Conservation (phyloP, 2,888 invertebrate genomes). For the Epirrhoe alternata region DNA sequence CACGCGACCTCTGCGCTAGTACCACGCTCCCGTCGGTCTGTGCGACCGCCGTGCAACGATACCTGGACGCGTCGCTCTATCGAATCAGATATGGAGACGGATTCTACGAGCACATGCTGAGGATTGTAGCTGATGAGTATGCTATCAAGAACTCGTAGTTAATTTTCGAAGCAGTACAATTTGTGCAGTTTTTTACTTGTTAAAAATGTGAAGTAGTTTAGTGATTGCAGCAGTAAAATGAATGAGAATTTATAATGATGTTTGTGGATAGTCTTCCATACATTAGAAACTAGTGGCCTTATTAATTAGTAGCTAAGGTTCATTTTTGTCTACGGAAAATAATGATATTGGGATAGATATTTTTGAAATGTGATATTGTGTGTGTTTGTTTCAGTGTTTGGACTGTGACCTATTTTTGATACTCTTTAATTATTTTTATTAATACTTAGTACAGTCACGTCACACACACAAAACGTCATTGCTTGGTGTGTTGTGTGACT, state of each 20-base stretch:
- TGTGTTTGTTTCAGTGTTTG: neutral
- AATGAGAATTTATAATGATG: neutral
- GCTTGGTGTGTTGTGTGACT: no score
- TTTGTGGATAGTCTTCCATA: constrained; percentile 28
- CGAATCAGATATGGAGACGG: constrained; percentile 55
- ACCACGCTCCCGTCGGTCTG: constrained; percentile 45
- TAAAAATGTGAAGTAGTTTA: neutral
- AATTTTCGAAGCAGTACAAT: no score
- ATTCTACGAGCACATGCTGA: constrained; percentile 59
- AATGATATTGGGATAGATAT: neutral
- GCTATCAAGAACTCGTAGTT: constrained; percentile 28
- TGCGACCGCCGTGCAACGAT: constrained; percentile 58
- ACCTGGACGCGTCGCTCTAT: constrained; percentile 63
- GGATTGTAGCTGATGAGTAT: constrained; percentile 49
- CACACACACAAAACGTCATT: no score
- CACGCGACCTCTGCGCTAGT: constrained; percentile 62
- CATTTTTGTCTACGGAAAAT: neutral
- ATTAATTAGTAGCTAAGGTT: constrained; percentile 2
- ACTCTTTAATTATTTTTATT: neutral
- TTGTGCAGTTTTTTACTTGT: no score
- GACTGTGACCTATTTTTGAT: neutral
- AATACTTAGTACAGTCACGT: neutral
- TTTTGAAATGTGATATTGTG: constrained; percentile 9
- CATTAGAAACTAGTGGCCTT: constrained; percentile 24
- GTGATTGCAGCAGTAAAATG: neutral